Evolutionary conservation across 2,888 invertebrate genomes (phyloP).

Genomic region (Hartigia nigra): DNA sequence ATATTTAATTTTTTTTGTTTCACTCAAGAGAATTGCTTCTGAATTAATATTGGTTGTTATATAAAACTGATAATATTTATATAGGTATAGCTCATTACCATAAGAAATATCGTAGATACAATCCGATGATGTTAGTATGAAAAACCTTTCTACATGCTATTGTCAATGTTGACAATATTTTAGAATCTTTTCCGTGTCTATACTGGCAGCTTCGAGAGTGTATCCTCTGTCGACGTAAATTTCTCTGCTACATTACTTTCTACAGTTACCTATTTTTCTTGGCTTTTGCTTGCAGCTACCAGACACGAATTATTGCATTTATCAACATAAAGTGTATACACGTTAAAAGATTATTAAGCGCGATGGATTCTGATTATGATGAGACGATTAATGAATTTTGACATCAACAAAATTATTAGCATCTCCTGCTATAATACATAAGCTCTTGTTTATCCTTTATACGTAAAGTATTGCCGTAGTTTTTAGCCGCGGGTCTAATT

Average conservation of each 20-base stretch:
- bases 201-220: conserved; percentile 5
- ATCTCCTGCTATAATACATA: background rate
- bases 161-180: background rate
- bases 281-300: background rate
- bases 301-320: background rate
- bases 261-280: conserved; percentile 25
- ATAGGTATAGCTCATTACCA: background rate
- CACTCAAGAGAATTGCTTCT: background rate
- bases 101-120: conserved; percentile 50
- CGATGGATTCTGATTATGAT: background rate
- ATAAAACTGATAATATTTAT: background rate
- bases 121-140: background rate
- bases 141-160: background rate
- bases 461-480: background rate
- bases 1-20: background rate
- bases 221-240: conserved; percentile 23
- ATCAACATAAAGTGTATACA: background rate
- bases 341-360: background rate
- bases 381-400: background rate
- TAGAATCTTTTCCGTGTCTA: background rate
- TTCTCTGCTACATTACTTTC: conserved; percentile 34
- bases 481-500: background rate
- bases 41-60: background rate
- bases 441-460: background rate
- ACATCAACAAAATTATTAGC: background rate